Evolutionary conservation across 2,113 vertebrate genomes (phyloP).

Genomic region (Xerus inauris): DNA sequence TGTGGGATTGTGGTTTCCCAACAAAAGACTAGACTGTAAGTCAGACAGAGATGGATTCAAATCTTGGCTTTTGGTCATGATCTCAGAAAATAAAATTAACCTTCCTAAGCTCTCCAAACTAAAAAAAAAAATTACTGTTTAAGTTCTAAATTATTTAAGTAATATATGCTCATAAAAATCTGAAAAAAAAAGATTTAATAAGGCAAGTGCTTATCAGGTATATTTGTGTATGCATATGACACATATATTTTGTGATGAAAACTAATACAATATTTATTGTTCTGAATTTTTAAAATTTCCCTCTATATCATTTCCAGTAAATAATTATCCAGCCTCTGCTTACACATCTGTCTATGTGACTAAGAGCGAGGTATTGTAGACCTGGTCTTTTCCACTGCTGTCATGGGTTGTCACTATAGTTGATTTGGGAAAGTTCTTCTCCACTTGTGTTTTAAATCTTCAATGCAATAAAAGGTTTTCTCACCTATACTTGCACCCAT

Average conservation of each 20-base stretch:
- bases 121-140: not conserved
- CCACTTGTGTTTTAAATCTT: conserved; percentile 13
- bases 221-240: not conserved
- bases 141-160: conserved; percentile 9
- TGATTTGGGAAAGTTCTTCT: not conserved
- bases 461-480: too few species aligned
- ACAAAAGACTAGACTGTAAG: not conserved
- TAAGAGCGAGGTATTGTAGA: not conserved
- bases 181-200: not conserved
- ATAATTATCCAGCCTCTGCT: not conserved
- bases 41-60: conserved; percentile 3
- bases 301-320: not conserved
- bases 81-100: conserved; percentile 40
- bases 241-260: not conserved
- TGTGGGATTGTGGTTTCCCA: not conserved
- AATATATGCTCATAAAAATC: not conserved
- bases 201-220: not conserved
- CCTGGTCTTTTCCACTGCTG: not conserved
- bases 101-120: not conserved
- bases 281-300: not conserved
- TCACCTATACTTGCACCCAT: not conserved
- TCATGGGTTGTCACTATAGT: not conserved
- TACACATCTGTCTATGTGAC: not conserved
- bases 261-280: not conserved
- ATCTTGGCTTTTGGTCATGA: not conserved